These are phyloP conservation scores for Lasioglossum morio DNA, from an alignment of 2,888 invertebrate species.

Conservation along the genomic window DNA sequence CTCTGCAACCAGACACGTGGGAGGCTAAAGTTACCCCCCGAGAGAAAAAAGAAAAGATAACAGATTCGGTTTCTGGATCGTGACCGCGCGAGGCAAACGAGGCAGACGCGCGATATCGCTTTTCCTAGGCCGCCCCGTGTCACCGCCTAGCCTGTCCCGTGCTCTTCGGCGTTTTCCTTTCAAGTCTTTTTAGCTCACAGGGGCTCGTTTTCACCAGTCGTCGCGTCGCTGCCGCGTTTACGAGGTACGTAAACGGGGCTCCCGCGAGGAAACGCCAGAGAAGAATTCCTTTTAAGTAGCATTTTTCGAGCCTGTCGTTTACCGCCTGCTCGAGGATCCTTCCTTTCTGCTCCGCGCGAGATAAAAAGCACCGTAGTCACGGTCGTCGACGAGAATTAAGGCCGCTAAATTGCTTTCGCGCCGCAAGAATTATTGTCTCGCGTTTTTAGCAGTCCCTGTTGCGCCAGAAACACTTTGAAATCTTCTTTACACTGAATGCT, in stretches of 20 bases:
- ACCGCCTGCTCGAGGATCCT: conserved; percentile 51
- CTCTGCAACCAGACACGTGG: background rate
- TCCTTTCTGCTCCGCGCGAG: conserved; percentile 39
- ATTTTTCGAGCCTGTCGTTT: conserved; percentile 53
- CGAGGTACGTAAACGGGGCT: conserved; percentile 57
- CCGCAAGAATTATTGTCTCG: conserved; percentile 13
- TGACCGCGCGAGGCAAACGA: background rate
- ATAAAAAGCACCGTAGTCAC: conserved; percentile 31
- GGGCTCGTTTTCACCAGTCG: conserved; percentile 51
- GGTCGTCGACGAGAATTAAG: conserved; percentile 35
- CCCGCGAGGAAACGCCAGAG: conserved; percentile 29
- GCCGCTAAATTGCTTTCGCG: conserved; percentile 48
- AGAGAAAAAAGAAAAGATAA: background rate
- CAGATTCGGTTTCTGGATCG: conserved; percentile 30
- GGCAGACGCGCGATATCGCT: conserved; percentile 12
- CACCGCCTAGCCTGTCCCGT: background rate
- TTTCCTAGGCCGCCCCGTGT: background rate
- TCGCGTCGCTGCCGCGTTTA: conserved; percentile 54
- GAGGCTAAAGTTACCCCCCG: conserved; percentile 11
- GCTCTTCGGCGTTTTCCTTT: conserved; percentile 67
- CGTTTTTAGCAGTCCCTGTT: background rate
- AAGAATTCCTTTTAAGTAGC: conserved; percentile 63
- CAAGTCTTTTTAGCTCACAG: conserved; percentile 62
- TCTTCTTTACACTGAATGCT: background rate
- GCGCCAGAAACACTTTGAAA: background rate